These are phyloP conservation scores for Dromas ardeola DNA, from an alignment of 2,113 vertebrate genomes.

Conservation along the genomic window DNA sequence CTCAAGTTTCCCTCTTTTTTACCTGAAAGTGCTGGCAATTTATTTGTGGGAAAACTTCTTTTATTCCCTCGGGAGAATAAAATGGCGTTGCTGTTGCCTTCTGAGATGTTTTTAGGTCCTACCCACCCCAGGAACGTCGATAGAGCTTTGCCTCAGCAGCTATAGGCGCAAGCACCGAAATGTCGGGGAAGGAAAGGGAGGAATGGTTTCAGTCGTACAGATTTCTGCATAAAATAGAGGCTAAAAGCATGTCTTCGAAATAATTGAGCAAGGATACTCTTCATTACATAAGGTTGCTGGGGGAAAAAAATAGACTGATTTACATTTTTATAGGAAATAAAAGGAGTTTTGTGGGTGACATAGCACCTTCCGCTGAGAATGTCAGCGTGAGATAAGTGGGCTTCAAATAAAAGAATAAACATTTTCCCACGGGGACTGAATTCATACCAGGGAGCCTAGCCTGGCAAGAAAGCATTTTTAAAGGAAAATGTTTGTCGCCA, in stretches of 20 bases:
- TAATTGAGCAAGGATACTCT: background rate
- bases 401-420: background rate
- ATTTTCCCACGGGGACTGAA: background rate
- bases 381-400: background rate
- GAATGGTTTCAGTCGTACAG: background rate
- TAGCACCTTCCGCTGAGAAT: constrained; percentile 12
- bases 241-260: background rate
- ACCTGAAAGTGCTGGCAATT: background rate
- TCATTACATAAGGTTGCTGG: background rate
- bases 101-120: background rate
- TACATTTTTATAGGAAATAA: constrained; percentile 45
- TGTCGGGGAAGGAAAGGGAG: background rate
- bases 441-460: background rate
- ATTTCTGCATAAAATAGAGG: background rate
- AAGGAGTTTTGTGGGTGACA: constrained; percentile 38
- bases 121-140: background rate
- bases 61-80: background rate
- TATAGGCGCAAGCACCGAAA: background rate
- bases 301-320: background rate
- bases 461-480: background rate
- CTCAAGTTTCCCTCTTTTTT: background rate
- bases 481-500: background rate
- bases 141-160: background rate
- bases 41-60: background rate
- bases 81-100: background rate